Evolutionary conservation across 2,888 invertebrate species (phyloP).

Genomic region (Ectemnius continuus): DNA sequence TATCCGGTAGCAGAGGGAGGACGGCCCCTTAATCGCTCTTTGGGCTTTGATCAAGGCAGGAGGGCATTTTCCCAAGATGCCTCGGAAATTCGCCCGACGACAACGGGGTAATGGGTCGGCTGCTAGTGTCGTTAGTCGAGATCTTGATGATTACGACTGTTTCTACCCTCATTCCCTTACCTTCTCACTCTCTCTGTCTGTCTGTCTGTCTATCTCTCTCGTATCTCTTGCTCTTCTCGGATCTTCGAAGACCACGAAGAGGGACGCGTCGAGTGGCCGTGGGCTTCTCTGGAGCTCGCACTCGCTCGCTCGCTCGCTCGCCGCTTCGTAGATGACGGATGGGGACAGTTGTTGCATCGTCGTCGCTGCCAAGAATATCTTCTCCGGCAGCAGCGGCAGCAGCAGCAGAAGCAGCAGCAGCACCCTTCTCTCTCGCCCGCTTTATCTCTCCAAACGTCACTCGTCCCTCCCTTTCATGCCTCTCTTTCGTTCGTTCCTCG

Average conservation of each 20-base stretch:
- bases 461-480: conserved; percentile 30
- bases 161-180: conserved; percentile 15
- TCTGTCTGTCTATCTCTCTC: neutral
- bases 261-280: conserved; percentile 38
- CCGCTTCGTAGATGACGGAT: conserved; percentile 70
- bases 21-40: conserved; percentile 12
- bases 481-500: conserved; percentile 17
- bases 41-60: neutral
- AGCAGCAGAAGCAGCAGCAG: too few relatives aligned
- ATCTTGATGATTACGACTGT: conserved; percentile 55
- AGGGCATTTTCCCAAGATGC: conserved; percentile 14
- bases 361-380: conserved; percentile 71
- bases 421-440: conserved; percentile 28
- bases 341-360: conserved; percentile 76
- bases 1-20: neutral
- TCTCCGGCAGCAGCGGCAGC: conserved; percentile 50
- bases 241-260: conserved; percentile 18
- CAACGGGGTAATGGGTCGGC: conserved; percentile 35
- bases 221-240: too few relatives aligned
- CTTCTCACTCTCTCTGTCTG: neutral
- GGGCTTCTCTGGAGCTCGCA: conserved; percentile 36
- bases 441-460: conserved; percentile 58
- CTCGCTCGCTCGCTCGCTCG: conserved; percentile 13
- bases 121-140: conserved; percentile 42
- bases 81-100: conserved; percentile 41